Conservation (phyloP, 1,140 invertebrate species). For the Paraescarpia echinospica region DNA sequence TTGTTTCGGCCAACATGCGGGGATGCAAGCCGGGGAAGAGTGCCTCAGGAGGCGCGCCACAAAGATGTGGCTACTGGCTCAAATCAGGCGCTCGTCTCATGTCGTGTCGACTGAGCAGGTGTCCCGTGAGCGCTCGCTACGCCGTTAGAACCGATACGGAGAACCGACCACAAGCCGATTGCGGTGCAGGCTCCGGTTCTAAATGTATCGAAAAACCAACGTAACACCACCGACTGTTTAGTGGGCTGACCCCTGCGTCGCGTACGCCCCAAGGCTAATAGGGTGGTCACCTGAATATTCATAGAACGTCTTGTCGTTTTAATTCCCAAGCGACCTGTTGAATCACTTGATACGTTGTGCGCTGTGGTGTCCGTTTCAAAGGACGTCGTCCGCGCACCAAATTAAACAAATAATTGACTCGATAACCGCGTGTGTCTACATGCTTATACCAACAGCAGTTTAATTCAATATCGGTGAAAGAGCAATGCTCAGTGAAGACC, state of each 20-base stretch:
- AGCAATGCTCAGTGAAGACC: background rate
- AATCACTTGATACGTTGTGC: background rate
- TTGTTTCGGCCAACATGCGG: background rate
- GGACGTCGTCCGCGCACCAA: background rate
- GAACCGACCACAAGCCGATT: background rate
- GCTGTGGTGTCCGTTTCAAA: background rate
- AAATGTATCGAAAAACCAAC: background rate
- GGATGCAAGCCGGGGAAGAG: background rate
- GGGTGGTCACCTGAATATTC: background rate
- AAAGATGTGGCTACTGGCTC: background rate
- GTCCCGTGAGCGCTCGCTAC: background rate
- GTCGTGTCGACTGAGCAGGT: background rate
- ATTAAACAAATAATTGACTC: background rate
- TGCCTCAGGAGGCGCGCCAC: background rate
- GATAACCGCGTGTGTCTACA: background rate
- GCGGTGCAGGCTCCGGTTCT: background rate
- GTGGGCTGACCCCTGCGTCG: background rate
- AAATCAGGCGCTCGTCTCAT: background rate
- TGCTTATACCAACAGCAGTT: background rate
- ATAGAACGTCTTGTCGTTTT: slow-evolving; percentile 1
- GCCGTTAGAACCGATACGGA: background rate
- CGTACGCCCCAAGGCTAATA: background rate
- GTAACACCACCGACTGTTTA: background rate
- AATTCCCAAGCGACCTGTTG: background rate
- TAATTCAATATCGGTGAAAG: background rate